Conservation (phyloP, 2,113 vertebrate genomes). For the Macroglossus sobrinus region DNA sequence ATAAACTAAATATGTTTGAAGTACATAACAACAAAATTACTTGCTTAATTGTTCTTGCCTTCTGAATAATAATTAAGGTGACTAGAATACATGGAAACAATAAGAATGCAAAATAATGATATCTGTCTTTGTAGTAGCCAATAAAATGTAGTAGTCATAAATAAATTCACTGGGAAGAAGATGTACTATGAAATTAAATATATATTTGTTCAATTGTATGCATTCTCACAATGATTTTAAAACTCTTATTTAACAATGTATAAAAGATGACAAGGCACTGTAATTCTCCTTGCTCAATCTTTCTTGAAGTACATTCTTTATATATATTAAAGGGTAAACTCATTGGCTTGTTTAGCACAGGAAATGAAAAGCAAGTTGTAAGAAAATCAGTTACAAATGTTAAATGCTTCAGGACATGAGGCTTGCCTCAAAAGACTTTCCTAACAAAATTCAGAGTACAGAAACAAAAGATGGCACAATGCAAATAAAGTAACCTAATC, state of each 20-base stretch:
- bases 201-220: neutral
- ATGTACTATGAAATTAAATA: neutral
- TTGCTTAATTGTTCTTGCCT: slow-evolving; percentile 1
- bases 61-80: neutral
- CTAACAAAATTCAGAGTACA: slow-evolving; percentile 8
- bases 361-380: slow-evolving; percentile 67
- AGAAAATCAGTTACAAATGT: slow-evolving; percentile 47
- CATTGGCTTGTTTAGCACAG: neutral
- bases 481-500: slow-evolving; percentile 31
- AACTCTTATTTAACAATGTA: neutral
- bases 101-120: neutral
- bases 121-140: neutral
- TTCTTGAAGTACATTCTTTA: slow-evolving; percentile 50
- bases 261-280: slow-evolving; percentile 5
- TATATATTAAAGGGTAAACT: slow-evolving; percentile 52
- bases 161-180: neutral
- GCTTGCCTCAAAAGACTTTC: slow-evolving; percentile 33
- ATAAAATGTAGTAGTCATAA: neutral
- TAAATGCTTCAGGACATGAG: slow-evolving; percentile 45
- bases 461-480: neutral
- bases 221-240: slow-evolving; percentile 13
- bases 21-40: neutral
- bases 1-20: slow-evolving; percentile 3
- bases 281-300: slow-evolving; percentile 35
- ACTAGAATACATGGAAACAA: neutral